Base-by-base conservation (phyloP, 2,113 vertebrate genomes). In the Pseudopipra pipra region DNA sequence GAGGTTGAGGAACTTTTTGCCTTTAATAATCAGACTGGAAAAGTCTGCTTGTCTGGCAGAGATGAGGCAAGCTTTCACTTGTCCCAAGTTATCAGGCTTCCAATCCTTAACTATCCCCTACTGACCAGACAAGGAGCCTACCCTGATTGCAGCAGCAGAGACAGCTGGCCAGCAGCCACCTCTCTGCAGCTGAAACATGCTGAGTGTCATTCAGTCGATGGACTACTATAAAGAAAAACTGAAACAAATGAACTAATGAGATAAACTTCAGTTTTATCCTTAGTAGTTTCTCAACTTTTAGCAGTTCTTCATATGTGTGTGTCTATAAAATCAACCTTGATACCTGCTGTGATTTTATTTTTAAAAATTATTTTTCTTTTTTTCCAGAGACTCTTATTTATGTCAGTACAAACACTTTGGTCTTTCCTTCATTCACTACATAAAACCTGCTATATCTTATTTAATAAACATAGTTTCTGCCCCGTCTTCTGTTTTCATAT, bases 111-210 rank as follows among this genome's bases (percentile, higher is more conserved):
- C 77, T 17, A 41, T 82, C 68, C 63, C 73, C 76, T 63, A 75
- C 68, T 61, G 83, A 87, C 70, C 62, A 91, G 73, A 54, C 41
- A 54, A 86, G 88, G 82, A 93, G 49, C 72, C 59, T 33, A 35
- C 67, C 86, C 37, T 7, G 54, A 37, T 85, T 75, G 25, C 91
- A 81, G 94, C 85, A 91, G 55, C 84, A 97, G 65, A 85, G 90
- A 79, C 87, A 96, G 94, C 93, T 97, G 96, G 93, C 95, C 87
- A 91, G 89, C 66, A 96, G 93, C 92, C 91, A 96, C 63, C 85
- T 91, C 89, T 96, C 81, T 93, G 90, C 84, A 89, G 87, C 81
- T 93, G 39, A 95, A 93, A 95, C 89, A 76, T 9, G 82, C 90
- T 78, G 91, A 85, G n/a, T 52, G 67, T 27, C 96, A 96, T 82